Evolutionary conservation across 2,888 invertebrate species (phyloP).

Genomic region (Tetanocera ferruginea): DNA sequence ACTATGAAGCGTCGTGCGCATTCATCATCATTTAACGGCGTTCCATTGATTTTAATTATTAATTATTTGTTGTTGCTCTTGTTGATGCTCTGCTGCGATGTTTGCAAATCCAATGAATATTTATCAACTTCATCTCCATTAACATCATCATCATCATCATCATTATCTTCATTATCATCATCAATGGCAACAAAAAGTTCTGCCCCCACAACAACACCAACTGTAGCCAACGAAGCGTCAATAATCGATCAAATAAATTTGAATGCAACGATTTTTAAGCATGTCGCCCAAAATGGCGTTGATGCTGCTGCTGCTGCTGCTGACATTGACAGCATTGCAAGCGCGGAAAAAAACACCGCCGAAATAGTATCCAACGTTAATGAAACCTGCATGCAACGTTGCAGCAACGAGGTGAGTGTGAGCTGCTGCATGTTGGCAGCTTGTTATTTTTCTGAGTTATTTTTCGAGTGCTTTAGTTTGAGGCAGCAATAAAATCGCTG

Average conservation of each 20-base stretch:
- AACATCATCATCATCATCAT: background rate
- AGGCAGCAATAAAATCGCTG: no score
- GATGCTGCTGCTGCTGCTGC: constrained; percentile 1
- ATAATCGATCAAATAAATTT: background rate
- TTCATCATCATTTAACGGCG: constrained; percentile 41
- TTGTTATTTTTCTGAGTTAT: background rate
- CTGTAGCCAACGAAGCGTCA: background rate
- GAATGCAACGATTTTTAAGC: background rate
- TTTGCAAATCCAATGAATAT: constrained; percentile 54
- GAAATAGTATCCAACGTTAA: constrained; percentile 11
- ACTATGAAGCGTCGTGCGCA: constrained; percentile 9
- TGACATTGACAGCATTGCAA: background rate
- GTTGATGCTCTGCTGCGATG: constrained; percentile 56
- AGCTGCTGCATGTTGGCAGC: background rate
- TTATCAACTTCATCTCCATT: constrained; percentile 2
- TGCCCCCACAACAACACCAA: background rate
- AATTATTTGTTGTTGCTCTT: constrained; percentile 55
- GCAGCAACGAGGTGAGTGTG: constrained; percentile 29
- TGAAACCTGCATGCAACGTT: background rate
- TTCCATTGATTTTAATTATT: constrained; percentile 54
- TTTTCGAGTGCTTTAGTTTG: background rate
- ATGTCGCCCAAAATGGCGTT: background rate
- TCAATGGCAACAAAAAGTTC: background rate
- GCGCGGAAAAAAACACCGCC: constrained; percentile 1
- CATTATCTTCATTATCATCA: background rate